phyloP scores from a whole-genome alignment of 1,140 invertebrate genomes.

The Calosoma granatense region DNA sequence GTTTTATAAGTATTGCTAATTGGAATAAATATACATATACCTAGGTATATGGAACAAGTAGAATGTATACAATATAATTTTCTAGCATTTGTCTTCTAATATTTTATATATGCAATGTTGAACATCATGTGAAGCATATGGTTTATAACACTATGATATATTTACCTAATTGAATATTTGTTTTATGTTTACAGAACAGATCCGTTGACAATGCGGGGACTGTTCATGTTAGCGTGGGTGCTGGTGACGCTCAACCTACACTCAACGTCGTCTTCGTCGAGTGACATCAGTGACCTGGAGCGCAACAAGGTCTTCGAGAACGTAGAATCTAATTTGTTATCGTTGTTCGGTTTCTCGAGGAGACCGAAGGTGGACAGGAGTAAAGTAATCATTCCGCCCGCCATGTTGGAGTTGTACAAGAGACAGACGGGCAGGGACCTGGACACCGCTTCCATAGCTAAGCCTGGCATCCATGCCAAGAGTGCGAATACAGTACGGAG shows the following conservation, averaged over 20 bases:
- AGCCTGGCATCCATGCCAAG: constrained; percentile 52
- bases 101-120: no score
- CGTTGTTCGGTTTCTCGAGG: constrained; percentile 61
- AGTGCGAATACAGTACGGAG: constrained; percentile 78
- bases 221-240: background rate
- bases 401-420: constrained; percentile 66
- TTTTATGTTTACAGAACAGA: background rate
- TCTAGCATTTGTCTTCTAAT: no score
- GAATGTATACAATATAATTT: no score
- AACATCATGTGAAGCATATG: no score
- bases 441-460: constrained; percentile 52
- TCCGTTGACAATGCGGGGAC: background rate
- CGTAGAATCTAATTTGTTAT: constrained; percentile 56
- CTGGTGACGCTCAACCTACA: background rate
- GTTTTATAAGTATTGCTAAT: no score
- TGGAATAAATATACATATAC: no score
- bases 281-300: background rate
- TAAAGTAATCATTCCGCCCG: constrained; percentile 57
- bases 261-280: background rate
- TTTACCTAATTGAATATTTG: no score
- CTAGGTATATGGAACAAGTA: no score
- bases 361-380: constrained; percentile 39
- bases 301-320: background rate
- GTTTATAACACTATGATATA: no score
- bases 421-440: constrained; percentile 45